Conservation (phyloP, 2,797 vertebrate genomes). For the Mormyrops boulengeri region DNA sequence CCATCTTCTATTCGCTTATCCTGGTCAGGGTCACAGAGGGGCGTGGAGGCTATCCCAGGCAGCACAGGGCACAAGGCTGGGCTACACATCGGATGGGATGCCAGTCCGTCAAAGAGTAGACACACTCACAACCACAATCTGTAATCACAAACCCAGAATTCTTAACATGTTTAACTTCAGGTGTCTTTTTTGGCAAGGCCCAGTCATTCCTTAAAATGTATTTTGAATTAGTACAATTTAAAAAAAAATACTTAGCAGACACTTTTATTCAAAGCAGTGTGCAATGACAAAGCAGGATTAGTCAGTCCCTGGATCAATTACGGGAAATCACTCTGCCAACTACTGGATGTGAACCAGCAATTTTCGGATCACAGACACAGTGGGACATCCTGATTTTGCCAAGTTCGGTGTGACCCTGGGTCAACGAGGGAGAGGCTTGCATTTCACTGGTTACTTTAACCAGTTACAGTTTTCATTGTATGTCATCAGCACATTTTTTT, state of each 20-base stretch:
- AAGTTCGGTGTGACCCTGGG: neutral
- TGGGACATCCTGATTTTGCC: neutral
- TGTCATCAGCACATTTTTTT: neutral
- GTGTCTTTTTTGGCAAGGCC: neutral
- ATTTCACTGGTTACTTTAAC: neutral
- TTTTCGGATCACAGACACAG: neutral
- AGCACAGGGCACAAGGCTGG: neutral
- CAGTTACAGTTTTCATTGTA: neutral
- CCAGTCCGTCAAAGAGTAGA: neutral
- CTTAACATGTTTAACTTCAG: neutral
- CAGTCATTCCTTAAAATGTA: neutral
- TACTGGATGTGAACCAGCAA: neutral
- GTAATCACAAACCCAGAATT: neutral
- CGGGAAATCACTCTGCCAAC: neutral
- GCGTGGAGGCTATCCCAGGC: neutral
- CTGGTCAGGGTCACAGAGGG: neutral
- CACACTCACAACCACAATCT: neutral
- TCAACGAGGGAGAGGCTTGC: neutral
- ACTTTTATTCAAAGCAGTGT: neutral
- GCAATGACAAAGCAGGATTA: neutral
- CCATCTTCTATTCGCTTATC: neutral
- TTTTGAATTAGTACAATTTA: neutral
- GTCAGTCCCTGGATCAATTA: neutral
- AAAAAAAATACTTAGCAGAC: neutral
- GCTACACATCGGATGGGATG: neutral